Percentiles rank a stretch among this genome's conserved stretches.
Evolutionary conservation across 2,888 invertebrate species (phyloP).

Genomic region (Tipula vernalis): DNA sequence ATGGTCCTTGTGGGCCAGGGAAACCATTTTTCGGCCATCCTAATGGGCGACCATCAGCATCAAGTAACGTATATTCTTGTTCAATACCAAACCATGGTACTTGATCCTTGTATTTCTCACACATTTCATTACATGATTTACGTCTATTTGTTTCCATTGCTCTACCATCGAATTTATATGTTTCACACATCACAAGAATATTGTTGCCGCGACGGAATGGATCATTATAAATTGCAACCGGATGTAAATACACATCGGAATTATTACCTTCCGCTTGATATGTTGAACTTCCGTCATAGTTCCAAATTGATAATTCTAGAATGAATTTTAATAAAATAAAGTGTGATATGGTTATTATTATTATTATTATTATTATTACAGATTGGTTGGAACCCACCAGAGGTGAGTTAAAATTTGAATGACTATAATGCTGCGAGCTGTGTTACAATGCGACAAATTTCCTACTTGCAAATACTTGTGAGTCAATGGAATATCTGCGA

Average conservation of each 20-base stretch:
- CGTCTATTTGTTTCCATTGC: conserved; percentile 60
- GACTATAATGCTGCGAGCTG: no score
- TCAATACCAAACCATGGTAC: conserved; percentile 91
- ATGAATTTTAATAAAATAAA: not conserved
- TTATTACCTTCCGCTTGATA: conserved; percentile 80
- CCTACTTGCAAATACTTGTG: no score
- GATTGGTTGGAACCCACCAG: no score
- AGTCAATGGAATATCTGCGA: no score
- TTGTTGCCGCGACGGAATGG: conserved; percentile 88
- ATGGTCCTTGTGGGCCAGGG: conserved; percentile 93
- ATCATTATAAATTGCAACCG: conserved; percentile 88
- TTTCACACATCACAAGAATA: conserved; percentile 60
- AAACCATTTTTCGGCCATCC: conserved; percentile 92
- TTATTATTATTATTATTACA: no score
- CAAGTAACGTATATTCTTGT: conserved; percentile 82
- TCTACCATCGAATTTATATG: conserved; percentile 33
- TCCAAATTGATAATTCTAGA: conserved; percentile 80
- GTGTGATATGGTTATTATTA: no score
- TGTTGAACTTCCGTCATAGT: conserved; percentile 89
- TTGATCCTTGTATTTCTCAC: conserved; percentile 54
- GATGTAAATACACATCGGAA: conserved; percentile 81
- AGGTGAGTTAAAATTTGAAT: no score
- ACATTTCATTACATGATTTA: conserved; percentile 56
- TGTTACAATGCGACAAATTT: no score
- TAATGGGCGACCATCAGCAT: conserved; percentile 73